Base-by-base conservation (phyloP, 2,797 vertebrate genomes). In the Gymnothorax reevesii region DNA sequence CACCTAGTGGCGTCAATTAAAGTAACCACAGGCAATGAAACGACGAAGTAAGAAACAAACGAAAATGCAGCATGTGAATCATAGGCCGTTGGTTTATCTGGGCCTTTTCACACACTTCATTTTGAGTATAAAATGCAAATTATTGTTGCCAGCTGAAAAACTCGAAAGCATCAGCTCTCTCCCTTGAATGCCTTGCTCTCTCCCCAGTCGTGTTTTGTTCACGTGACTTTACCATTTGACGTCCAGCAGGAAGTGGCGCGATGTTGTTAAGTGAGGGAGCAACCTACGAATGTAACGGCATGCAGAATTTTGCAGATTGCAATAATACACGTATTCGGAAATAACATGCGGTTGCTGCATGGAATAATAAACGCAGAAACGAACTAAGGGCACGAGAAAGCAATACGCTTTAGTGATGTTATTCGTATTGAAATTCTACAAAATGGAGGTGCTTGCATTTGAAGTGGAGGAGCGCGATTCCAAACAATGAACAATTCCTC, bases 341-440 rank as follows among this genome's bases (percentile, higher is more conserved):
- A 64, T 60, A 79, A 13, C 62, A 52, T 13, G 25, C 69, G n/a
- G 27, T 83, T 83, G n/a, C 49, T 42, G 20, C 42, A 33, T 33
- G 27, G 71, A 71, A 3, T 25, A n/a, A n/a, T 84, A 52, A 71
- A 55, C 54, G 15, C 25, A 55, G 33, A 80, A 15, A 22, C 52
- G 15, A 25, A 17, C 15, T n/a, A 17, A 33, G 15, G 25, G 77
- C 57, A 49, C 49, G 52, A 66, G 59, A 2, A 17, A 83, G 25
- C 82, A 15, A 15, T 27, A 13, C 15, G 27, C 73, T 3, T 42
- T 73, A 66, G n/a, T 20, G 80, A 82, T 66, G 64, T 82, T 59
- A 33, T 66, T 82, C 55, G 77, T 55, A 57, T 83, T 25, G 55
- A 54, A 83, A 89, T 0, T 95, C 92, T 85, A 90, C 91, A 95